These are phyloP conservation scores for Calidris pygmaea DNA, from an alignment of 2,113 vertebrate species.

Conservation along the genomic window DNA sequence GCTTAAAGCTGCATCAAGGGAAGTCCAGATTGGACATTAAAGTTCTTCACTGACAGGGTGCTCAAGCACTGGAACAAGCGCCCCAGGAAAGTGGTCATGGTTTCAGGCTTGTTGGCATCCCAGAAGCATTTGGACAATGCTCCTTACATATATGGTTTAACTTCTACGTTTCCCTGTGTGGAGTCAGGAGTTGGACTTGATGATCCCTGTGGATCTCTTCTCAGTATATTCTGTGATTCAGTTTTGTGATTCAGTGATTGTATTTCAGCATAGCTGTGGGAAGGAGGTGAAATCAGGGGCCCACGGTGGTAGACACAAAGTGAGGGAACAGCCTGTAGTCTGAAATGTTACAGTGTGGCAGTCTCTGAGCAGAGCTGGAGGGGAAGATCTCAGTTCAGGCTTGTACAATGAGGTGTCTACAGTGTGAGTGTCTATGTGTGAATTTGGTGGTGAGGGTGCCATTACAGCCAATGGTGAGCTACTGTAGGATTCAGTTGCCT, in stretches of 20 bases:
- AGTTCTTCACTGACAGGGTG: neutral
- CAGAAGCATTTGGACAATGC: neutral
- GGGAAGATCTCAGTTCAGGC: neutral
- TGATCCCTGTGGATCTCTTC: neutral
- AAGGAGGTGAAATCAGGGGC: neutral
- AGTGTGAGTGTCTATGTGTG: neutral
- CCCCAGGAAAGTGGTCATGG: neutral
- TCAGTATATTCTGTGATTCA: neutral
- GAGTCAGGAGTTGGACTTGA: neutral
- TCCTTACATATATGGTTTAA: neutral
- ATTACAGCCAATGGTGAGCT: neutral
- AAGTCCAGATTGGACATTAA: neutral
- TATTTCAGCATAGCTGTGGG: neutral
- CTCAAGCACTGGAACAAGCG: neutral
- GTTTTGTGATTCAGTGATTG: neutral
- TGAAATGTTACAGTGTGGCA: neutral
- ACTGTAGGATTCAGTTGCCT: neutral
- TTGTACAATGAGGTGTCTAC: neutral
- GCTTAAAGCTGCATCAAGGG: neutral
- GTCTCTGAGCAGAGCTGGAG: neutral
- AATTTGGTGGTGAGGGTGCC: neutral
- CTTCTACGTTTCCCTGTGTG: neutral
- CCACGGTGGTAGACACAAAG: neutral
- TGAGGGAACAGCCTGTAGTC: neutral
- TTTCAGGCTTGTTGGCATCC: neutral